Evolutionary conservation across 2,113 vertebrate genomes (phyloP).

Genomic region (Oncorhynchus kisutch): DNA sequence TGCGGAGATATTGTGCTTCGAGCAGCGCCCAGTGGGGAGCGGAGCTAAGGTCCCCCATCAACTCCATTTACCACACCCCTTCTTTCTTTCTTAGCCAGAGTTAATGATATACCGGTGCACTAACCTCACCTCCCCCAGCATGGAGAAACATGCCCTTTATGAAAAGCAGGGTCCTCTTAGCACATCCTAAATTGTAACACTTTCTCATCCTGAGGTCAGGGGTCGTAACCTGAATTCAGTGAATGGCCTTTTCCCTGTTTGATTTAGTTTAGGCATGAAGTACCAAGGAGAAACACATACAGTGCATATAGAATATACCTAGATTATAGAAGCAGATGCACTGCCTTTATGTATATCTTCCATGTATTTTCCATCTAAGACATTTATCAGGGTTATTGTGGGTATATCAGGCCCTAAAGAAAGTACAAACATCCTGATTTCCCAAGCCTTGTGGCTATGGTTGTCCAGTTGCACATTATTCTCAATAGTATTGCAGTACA

Average conservation of each 20-base stretch:
- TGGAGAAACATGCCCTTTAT: slow-evolving; percentile 82
- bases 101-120: slow-evolving; percentile 94
- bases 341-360: background rate
- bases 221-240: slow-evolving; percentile 82
- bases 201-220: slow-evolving; percentile 88
- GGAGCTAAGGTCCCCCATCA: slow-evolving; percentile 89
- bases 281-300: too few species aligned
- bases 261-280: slow-evolving; percentile 31
- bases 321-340: background rate
- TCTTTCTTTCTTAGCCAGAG: slow-evolving; percentile 82
- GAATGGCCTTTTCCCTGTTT: slow-evolving; percentile 69
- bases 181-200: slow-evolving; percentile 89
- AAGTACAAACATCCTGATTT: too few species aligned
- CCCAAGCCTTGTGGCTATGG: too few species aligned
- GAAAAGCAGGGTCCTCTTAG: slow-evolving; percentile 81
- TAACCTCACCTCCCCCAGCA: slow-evolving; percentile 81
- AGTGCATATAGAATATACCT: background rate
- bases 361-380: background rate
- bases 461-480: too few species aligned
- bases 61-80: slow-evolving; percentile 85
- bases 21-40: slow-evolving; percentile 85
- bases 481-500: too few species aligned
- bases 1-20: slow-evolving; percentile 93
- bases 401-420: too few species aligned
- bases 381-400: too few species aligned